A percentile compares a stretch with the other conserved stretches of the same genome.
phyloP scores from a whole-genome alignment of 2,113 vertebrate species.

The Morone saxatilis region DNA sequence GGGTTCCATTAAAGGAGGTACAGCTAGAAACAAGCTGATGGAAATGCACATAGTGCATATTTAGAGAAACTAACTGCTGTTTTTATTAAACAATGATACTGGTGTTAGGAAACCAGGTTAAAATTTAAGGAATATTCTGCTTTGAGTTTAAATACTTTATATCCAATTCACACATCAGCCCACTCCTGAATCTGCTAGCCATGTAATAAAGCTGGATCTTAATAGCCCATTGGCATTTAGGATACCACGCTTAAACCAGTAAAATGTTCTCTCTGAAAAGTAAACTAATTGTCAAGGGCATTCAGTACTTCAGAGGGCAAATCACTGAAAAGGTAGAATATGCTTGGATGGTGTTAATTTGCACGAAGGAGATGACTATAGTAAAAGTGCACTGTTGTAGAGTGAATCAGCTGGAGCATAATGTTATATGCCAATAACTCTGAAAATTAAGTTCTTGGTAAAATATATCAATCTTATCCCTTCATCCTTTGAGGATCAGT shows the following conservation, averaged over 20 bases:
- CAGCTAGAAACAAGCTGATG: too few relatives aligned
- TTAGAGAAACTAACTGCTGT: too few relatives aligned
- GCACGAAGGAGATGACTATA: constrained; percentile 31
- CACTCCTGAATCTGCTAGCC: not conserved
- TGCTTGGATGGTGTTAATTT: constrained; percentile 52
- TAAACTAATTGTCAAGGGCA: constrained; percentile 33
- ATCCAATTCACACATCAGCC: constrained; percentile 4
- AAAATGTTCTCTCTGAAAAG: constrained; percentile 11
- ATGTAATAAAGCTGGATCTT: not conserved
- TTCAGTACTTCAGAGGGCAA: constrained; percentile 12
- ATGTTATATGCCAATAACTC: constrained; percentile 67
- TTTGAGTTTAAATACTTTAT: not conserved
- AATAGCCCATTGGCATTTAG: not conserved
- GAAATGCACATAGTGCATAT: too few relatives aligned
- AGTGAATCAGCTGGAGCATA: constrained; percentile 44
- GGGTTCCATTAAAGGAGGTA: not conserved
- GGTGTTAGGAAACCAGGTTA: not conserved
- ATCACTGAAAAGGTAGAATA: constrained; percentile 18
- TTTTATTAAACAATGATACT: not conserved
- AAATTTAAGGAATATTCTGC: not conserved
- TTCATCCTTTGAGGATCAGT: constrained; percentile 54
- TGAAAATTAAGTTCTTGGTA: constrained; percentile 58
- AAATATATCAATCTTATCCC: constrained; percentile 58
- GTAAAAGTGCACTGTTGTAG: constrained; percentile 7
- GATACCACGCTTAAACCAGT: not conserved